phyloP scores from a whole-genome alignment of 2,888 invertebrate species.

The Glaucopsyche alexis region DNA sequence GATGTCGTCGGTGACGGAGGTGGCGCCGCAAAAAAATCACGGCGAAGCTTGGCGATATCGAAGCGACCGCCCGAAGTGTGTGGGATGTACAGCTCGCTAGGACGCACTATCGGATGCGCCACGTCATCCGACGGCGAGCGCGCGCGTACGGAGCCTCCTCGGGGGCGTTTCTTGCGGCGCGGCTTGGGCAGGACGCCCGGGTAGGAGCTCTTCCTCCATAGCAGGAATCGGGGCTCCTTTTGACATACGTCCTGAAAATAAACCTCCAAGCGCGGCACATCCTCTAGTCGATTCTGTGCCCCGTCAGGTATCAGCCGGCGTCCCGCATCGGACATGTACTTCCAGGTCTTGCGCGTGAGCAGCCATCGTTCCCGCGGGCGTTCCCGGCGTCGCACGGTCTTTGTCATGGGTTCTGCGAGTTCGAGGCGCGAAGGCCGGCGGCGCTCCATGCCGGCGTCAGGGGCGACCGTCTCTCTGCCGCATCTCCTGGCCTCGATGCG shows the following conservation, averaged over 20 bases:
- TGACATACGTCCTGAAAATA: slow-evolving; percentile 92
- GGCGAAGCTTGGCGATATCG: slow-evolving; percentile 84
- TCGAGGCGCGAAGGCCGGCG: slow-evolving; percentile 66
- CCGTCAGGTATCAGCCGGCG: slow-evolving; percentile 92
- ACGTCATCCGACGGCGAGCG: slow-evolving; percentile 84
- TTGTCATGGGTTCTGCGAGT: slow-evolving; percentile 63
- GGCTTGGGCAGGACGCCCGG: slow-evolving; percentile 85
- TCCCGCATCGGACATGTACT: slow-evolving; percentile 95
- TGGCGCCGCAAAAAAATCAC: slow-evolving; percentile 82
- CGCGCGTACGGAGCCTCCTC: slow-evolving; percentile 84
- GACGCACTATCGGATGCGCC: slow-evolving; percentile 65
- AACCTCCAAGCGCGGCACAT: slow-evolving; percentile 89
- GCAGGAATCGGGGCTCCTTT: slow-evolving; percentile 86
- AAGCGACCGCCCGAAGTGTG: slow-evolving; percentile 82
- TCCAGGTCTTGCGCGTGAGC: slow-evolving; percentile 93
- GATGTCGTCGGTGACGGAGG: slow-evolving; percentile 53
- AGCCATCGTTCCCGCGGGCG: slow-evolving; percentile 89
- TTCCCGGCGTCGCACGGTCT: slow-evolving; percentile 78
- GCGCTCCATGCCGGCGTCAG: slow-evolving; percentile 50
- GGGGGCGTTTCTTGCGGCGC: slow-evolving; percentile 76
- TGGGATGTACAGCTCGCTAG: slow-evolving; percentile 70
- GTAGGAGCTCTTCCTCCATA: slow-evolving; percentile 91
- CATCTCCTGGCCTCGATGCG: slow-evolving; percentile 55
- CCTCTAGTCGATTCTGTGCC: slow-evolving; percentile 85
- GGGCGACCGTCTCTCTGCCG: slow-evolving; percentile 49